phyloP scores from a whole-genome alignment of 2,888 invertebrate species.

The Netelia fuscicornis region DNA sequence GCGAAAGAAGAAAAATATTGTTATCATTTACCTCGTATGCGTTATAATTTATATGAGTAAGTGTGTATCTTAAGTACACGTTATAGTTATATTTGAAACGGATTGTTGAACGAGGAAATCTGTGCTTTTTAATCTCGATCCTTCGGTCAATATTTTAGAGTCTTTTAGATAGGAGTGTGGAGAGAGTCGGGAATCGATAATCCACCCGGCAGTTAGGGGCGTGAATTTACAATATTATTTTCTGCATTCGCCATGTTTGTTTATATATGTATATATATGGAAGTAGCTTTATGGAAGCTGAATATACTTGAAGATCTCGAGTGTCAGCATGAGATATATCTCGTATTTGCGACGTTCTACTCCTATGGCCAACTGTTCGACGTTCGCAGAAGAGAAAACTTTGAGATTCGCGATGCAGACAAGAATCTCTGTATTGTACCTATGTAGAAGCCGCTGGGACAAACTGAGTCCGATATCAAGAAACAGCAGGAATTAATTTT shows the following conservation, averaged over 20 bases:
- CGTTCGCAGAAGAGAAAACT: conserved; percentile 3
- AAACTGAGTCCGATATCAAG: conserved; percentile 11
- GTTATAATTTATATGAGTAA: conserved; percentile 39
- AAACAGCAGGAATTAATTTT: conserved; percentile 56
- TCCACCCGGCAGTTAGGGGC: conserved; percentile 61
- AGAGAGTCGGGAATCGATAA: conserved; percentile 51
- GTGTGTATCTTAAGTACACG: conserved; percentile 45
- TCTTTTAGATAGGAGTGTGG: conserved; percentile 12
- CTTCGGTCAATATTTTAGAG: conserved; percentile 32
- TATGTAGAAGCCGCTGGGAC: conserved; percentile 7
- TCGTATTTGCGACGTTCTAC: conserved; percentile 14
- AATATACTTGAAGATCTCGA: conserved; percentile 30
- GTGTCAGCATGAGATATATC: conserved; percentile 49
- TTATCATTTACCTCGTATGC: conserved; percentile 18
- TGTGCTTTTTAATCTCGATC: conserved; percentile 54
- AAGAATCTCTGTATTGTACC: conserved; percentile 28
- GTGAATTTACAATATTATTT: conserved; percentile 59
- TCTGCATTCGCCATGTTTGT: conserved; percentile 21
- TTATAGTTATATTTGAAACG: conserved; percentile 47
- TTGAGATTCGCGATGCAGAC: conserved; percentile 20
- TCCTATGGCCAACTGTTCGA: conserved; percentile 46
- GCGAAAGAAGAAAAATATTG: conserved; percentile 20
- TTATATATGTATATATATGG: conserved; percentile 35
- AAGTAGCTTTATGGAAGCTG: not conserved
- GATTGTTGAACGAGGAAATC: conserved; percentile 10